Conservation (phyloP, 2,113 vertebrate species). For the Parus major region DNA sequence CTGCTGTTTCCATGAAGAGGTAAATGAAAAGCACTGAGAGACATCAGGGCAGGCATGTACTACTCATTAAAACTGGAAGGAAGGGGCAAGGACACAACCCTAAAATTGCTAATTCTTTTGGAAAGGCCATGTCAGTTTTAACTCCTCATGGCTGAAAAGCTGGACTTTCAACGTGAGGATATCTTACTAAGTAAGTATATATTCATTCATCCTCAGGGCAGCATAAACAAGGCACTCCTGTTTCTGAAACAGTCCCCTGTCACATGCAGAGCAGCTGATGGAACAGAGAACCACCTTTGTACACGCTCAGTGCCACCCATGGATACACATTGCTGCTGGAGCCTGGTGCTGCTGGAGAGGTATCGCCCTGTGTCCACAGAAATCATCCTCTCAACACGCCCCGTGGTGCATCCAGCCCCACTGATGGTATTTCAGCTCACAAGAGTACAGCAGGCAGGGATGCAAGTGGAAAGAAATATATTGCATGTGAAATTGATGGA, state of each 20-base stretch:
- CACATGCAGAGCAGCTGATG: slow-evolving; percentile 29
- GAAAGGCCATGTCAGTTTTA: not conserved
- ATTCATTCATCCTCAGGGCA: not conserved
- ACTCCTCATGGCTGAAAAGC: not conserved
- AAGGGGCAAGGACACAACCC: not conserved
- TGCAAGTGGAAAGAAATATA: not conserved
- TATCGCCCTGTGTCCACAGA: not conserved
- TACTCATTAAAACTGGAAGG: not conserved
- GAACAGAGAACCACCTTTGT: not conserved
- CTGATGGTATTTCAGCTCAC: not conserved
- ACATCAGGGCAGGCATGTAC: not conserved
- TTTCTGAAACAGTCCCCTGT: not conserved
- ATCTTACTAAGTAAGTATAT: not conserved
- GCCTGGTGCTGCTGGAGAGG: not conserved
- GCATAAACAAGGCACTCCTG: slow-evolving; percentile 14
- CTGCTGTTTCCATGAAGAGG: not conserved
- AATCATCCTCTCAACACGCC: not conserved
- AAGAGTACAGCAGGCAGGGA: not conserved
- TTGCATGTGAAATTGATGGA: not conserved
- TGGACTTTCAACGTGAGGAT: not conserved
- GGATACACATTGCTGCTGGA: not conserved
- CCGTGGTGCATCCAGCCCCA: not conserved
- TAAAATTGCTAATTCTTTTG: not conserved
- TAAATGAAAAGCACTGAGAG: not conserved
- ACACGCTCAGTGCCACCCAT: not conserved